Evolutionary conservation across 2,888 invertebrate species (phyloP).

Genomic region (Coenonympha arcania): DNA sequence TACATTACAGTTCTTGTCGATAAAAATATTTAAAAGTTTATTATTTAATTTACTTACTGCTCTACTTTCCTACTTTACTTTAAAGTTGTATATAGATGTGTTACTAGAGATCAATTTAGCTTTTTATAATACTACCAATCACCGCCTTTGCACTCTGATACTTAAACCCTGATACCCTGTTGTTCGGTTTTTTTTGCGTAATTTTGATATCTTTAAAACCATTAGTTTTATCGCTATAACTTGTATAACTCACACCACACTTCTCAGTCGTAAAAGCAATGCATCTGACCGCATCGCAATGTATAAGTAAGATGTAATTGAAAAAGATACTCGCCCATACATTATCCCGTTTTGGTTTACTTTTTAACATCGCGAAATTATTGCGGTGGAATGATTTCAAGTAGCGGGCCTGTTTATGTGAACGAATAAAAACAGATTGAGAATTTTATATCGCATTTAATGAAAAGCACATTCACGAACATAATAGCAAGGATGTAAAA

Average conservation of each 20-base stretch:
- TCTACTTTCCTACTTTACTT: too few relatives aligned
- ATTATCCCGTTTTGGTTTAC: slow-evolving; percentile 14
- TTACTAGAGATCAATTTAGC: too few relatives aligned
- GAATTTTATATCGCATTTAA: slow-evolving; percentile 1
- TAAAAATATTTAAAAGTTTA: too few relatives aligned
- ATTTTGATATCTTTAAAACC: too few relatives aligned
- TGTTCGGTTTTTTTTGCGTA: too few relatives aligned
- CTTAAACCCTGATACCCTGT: too few relatives aligned
- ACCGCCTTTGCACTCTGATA: too few relatives aligned
- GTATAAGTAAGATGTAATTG: slow-evolving; percentile 27
- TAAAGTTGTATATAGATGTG: too few relatives aligned
- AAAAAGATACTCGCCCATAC: slow-evolving; percentile 21
- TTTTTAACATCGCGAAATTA: slow-evolving; percentile 16
- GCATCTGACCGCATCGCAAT: slow-evolving; percentile 26
- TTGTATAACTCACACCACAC: slow-evolving; percentile 1
- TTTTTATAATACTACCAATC: too few relatives aligned
- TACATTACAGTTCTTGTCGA: too few relatives aligned
- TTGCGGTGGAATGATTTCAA: slow-evolving; percentile 18
- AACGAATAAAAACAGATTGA: not conserved
- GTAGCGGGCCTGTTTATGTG: slow-evolving; percentile 3
- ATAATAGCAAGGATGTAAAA: too few relatives aligned
- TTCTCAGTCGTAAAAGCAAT: slow-evolving; percentile 12
- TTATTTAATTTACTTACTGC: too few relatives aligned
- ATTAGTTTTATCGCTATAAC: slow-evolving; percentile 6
- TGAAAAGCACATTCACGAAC: not conserved